Conservation (phyloP, 2,113 vertebrate species). For the Tachycineta bicolor region DNA sequence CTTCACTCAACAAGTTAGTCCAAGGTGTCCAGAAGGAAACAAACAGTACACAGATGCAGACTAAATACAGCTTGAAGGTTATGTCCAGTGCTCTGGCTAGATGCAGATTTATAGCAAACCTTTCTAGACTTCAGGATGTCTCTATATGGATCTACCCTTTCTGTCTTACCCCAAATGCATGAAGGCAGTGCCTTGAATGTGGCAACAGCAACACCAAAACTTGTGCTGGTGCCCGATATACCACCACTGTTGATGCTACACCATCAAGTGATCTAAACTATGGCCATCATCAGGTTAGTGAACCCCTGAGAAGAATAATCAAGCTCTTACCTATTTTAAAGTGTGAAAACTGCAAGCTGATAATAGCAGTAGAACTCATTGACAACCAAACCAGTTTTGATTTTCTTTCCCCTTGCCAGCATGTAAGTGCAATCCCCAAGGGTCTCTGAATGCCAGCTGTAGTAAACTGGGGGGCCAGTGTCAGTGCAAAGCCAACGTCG, state of each 20-base stretch:
- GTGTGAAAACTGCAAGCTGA: background rate
- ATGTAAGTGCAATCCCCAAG: slow-evolving; percentile 80
- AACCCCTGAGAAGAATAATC: background rate
- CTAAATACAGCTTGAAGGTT: background rate
- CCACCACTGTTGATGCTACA: background rate
- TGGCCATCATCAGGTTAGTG: background rate
- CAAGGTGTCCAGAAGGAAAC: background rate
- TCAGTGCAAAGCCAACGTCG: slow-evolving; percentile 80
- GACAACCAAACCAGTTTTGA: background rate
- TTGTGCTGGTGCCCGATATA: background rate
- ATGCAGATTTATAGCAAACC: background rate
- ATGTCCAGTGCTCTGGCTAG: background rate
- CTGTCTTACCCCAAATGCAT: background rate
- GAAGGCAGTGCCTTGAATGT: background rate
- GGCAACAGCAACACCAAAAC: background rate
- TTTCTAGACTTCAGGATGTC: background rate
- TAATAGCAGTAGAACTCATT: background rate
- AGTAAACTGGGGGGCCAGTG: slow-evolving; percentile 83
- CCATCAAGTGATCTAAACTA: background rate
- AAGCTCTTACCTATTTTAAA: background rate
- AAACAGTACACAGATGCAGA: background rate
- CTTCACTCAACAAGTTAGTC: background rate
- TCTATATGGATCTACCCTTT: background rate
- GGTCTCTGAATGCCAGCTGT: slow-evolving; percentile 74
- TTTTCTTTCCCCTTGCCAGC: slow-evolving; percentile 67